Evolutionary conservation across 2,797 vertebrate genomes (phyloP).

Genomic region (Thalassophryne amazonica): DNA sequence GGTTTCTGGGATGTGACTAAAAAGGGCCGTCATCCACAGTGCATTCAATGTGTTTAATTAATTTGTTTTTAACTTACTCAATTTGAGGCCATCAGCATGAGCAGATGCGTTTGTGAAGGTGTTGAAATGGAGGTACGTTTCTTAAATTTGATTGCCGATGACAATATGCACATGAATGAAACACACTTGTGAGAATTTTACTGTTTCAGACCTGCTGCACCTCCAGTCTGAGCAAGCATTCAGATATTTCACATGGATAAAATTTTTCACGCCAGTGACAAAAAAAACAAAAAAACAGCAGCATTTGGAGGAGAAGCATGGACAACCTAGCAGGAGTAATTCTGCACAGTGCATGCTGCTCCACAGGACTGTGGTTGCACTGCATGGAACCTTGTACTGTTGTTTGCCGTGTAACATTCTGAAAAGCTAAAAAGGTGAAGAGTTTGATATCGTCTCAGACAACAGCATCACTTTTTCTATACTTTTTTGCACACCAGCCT

Average conservation of each 20-base stretch:
- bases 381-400: background rate
- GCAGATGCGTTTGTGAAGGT: background rate
- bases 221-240: conserved; percentile 1
- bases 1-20: conserved; percentile 1
- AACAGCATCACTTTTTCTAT: background rate
- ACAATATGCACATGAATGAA: background rate
- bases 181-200: conserved; percentile 3
- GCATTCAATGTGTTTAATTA: conserved; percentile 1
- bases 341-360: background rate
- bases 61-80: conserved; percentile 17
- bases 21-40: conserved; percentile 2
- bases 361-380: background rate
- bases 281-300: background rate
- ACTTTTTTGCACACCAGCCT: background rate
- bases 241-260: conserved; percentile 8
- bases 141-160: background rate
- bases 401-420: too few relatives aligned
- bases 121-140: background rate
- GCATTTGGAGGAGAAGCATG: background rate
- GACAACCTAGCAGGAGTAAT: background rate
- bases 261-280: background rate
- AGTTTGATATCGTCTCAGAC: background rate
- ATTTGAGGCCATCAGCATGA: conserved; percentile 13
- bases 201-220: background rate
- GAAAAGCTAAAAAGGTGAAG: too few relatives aligned